A percentile compares a stretch with the other conserved stretches of the same genome.
These are phyloP conservation scores for Bombus soroeensis DNA, from an alignment of 1,140 invertebrate species.

Conservation along the genomic window DNA sequence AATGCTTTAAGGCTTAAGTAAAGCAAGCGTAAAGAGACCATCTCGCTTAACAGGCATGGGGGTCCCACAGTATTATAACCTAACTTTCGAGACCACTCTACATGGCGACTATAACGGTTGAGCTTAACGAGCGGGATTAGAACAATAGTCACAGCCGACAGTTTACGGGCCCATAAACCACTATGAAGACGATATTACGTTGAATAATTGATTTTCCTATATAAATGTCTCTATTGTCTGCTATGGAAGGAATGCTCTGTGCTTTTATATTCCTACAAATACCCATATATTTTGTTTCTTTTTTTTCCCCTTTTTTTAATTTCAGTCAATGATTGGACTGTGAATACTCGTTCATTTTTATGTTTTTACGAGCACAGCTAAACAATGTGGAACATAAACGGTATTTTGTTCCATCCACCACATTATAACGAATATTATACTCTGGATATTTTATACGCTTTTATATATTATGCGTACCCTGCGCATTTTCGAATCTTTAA, in stretches of 20 bases:
- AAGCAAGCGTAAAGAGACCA: background rate
- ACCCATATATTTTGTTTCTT: background rate
- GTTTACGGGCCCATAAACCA: background rate
- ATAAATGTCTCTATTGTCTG: background rate
- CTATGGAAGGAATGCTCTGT: background rate
- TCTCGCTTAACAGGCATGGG: background rate
- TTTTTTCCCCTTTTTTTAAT: background rate
- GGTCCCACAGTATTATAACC: background rate
- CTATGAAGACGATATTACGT: background rate
- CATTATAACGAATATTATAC: too few species aligned
- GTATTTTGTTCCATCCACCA: too few species aligned
- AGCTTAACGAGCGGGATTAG: slow-evolving; percentile 11
- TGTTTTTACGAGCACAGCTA: too few species aligned
- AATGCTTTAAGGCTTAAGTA: background rate
- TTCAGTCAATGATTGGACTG: too few species aligned
- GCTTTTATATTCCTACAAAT: background rate
- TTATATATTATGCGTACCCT: too few species aligned
- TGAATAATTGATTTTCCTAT: background rate
- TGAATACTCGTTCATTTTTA: too few species aligned
- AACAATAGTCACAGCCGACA: slow-evolving; percentile 6
- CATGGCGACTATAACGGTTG: background rate
- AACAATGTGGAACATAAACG: too few species aligned
- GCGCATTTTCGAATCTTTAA: too few species aligned
- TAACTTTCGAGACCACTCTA: background rate
- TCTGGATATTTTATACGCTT: too few species aligned